These are phyloP conservation scores for Danaus chrysippus DNA, from an alignment of 2,888 invertebrate genomes.

Conservation along the genomic window DNA sequence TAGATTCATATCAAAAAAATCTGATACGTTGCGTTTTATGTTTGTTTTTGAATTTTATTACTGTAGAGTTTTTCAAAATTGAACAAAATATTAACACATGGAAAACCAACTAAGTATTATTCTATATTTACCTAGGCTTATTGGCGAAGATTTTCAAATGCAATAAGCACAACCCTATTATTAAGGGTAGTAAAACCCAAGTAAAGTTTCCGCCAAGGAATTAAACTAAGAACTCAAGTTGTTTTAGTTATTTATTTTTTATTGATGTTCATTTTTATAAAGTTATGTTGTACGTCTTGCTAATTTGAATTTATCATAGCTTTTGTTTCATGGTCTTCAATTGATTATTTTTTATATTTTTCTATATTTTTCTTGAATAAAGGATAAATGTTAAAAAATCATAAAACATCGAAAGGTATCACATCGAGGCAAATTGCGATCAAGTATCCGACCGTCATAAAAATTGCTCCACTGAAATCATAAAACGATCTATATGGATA, in stretches of 20 bases:
- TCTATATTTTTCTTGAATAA: background rate
- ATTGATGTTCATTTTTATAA: background rate
- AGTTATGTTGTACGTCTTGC: no score
- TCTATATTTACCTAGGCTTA: constrained; percentile 54
- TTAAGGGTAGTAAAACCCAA: constrained; percentile 62
- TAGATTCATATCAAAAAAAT: constrained; percentile 25
- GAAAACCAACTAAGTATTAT: constrained; percentile 41
- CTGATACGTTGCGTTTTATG: background rate
- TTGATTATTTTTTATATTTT: background rate
- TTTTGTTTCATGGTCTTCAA: no score
- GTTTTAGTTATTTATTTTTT: constrained; percentile 20
- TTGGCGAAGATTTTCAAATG: constrained; percentile 56
- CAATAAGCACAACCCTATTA: constrained; percentile 64
- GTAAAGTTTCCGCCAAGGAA: constrained; percentile 54
- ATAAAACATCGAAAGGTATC: constrained; percentile 8
- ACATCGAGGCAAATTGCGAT: constrained; percentile 24
- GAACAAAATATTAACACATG: background rate
- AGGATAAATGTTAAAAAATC: constrained; percentile 1
- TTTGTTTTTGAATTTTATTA: background rate
- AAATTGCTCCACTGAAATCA: constrained; percentile 55
- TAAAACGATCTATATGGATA: constrained; percentile 66
- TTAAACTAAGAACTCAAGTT: constrained; percentile 37
- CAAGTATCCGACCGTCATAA: constrained; percentile 40
- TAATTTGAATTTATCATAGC: no score
- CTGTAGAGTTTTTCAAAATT: background rate